Percentiles rank a stretch among this genome's conserved stretches.
Evolutionary conservation across 2,888 invertebrate genomes (phyloP).

Genomic region (Bhutanitis thaidina): DNA sequence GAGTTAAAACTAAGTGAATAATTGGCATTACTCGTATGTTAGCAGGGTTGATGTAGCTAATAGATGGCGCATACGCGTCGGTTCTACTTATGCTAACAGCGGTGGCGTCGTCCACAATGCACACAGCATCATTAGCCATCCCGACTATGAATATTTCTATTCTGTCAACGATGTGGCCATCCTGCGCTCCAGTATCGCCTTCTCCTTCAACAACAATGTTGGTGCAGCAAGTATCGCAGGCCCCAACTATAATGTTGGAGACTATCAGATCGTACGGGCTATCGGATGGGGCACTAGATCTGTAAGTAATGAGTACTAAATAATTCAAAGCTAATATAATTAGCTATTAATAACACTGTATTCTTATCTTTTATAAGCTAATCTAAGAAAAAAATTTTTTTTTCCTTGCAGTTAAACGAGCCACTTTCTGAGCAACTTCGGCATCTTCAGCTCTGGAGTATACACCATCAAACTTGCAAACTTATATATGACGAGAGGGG

Average conservation of each 20-base stretch:
- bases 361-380: too few species aligned
- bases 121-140: conserved; percentile 30
- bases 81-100: conserved; percentile 29
- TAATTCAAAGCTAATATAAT: too few species aligned
- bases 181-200: conserved; percentile 27
- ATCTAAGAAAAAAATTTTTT: background rate
- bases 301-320: conserved; percentile 30
- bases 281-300: conserved; percentile 46
- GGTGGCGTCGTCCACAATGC: conserved; percentile 28
- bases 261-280: conserved; percentile 45
- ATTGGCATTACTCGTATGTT: background rate
- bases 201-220: conserved; percentile 31
- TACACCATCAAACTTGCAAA: conserved; percentile 36
- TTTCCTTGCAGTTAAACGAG: conserved; percentile 22
- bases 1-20: too few species aligned
- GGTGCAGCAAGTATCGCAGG: conserved; percentile 39
- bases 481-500: conserved; percentile 30
- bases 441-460: conserved; percentile 40
- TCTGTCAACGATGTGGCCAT: conserved; percentile 41
- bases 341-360: too few species aligned
- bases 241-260: conserved; percentile 41
- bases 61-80: conserved; percentile 37
- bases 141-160: conserved; percentile 25
- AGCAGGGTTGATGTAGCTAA: conserved; percentile 13
- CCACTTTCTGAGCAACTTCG: conserved; percentile 33